These are phyloP conservation scores for Macrotrachela quadricornifera DNA, from an alignment of 1,140 invertebrate genomes.

Conservation along the genomic window DNA sequence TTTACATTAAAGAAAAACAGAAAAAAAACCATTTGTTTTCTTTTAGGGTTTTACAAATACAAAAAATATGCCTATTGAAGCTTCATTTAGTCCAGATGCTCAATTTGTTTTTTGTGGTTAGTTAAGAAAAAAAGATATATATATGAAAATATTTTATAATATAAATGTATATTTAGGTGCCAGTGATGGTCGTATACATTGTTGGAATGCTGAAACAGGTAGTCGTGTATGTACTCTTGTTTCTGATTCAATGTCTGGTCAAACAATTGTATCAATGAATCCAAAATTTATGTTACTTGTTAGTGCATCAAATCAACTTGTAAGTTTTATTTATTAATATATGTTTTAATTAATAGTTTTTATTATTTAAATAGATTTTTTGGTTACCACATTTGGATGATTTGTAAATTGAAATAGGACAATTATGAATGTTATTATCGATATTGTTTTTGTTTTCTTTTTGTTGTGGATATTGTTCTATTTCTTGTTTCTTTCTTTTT, in stretches of 20 bases:
- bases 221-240: too few relatives aligned
- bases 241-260: conserved; percentile 72
- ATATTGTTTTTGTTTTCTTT: too few relatives aligned
- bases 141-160: conserved; percentile 2
- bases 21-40: not conserved
- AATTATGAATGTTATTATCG: too few relatives aligned
- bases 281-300: conserved; percentile 96
- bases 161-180: conserved; percentile 15
- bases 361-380: not conserved
- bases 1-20: not conserved
- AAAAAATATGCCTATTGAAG: conserved; percentile 16
- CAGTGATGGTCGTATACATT: conserved; percentile 8
- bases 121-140: conserved; percentile 5
- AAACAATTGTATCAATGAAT: conserved; percentile 93
- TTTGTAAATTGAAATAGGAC: too few relatives aligned
- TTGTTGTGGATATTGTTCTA: too few relatives aligned
- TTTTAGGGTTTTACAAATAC: not conserved
- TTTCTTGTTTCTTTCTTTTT: too few relatives aligned
- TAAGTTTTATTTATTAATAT: conserved; percentile 3
- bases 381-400: conserved; percentile 6
- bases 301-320: conserved; percentile 89
- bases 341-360: not conserved
- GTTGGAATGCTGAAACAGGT: not conserved
- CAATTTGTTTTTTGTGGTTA: conserved; percentile 33
- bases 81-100: conserved; percentile 52